Evolutionary conservation across 64 coral and sea anemone genomes (phyloP).

Genomic region (Hydrozoanthus tunicans): DNA sequence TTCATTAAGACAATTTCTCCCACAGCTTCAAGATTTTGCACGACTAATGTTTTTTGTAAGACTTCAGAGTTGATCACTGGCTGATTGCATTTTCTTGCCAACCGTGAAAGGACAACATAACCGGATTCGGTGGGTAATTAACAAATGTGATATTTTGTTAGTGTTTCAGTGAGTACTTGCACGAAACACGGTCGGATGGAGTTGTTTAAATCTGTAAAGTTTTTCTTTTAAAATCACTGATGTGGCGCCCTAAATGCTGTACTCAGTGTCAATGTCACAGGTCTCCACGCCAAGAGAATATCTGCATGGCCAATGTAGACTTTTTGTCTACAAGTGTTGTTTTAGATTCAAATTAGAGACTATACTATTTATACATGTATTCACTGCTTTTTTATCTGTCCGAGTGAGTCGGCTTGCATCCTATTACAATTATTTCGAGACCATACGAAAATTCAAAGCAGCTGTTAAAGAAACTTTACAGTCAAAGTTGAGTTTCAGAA

Average conservation of each 20-base stretch:
- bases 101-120: no score
- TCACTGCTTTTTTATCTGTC: background rate
- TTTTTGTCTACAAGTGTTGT: background rate
- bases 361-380: background rate
- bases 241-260: slow-evolving; percentile 20
- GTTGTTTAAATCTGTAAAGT: background rate
- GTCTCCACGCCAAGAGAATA: background rate
- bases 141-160: no score
- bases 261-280: background rate
- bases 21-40: background rate
- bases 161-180: no score
- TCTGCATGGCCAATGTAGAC: background rate
- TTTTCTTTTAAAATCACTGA: background rate
- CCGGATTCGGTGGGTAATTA: no score
- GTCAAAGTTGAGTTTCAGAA: no score
- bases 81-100: no score
- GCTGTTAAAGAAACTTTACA: no score
- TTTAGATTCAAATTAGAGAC: background rate
- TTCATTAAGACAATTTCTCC: slow-evolving; percentile 17
- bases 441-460: background rate
- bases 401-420: background rate
- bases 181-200: no score
- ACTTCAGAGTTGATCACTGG: no score
- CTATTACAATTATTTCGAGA: background rate
- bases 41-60: background rate